Conservation (phyloP, 2,888 invertebrate genomes). For the Galeopsomyia nigrocyanea region DNA sequence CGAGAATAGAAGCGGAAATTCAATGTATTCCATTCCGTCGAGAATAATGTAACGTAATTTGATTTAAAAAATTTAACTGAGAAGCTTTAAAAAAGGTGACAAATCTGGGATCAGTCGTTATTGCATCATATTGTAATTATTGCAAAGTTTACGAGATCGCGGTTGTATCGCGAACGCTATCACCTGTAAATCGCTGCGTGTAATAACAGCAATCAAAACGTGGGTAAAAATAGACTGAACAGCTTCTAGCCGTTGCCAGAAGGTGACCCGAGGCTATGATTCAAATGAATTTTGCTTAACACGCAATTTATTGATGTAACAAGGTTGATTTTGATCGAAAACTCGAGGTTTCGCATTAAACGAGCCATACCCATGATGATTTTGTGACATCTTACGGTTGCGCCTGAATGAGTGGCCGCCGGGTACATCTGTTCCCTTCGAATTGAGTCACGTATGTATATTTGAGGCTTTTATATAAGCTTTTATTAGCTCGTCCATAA, state of each 20-base stretch:
- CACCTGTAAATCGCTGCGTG: constrained; percentile 8
- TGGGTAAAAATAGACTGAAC: neutral
- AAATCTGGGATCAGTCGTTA: too few relatives aligned
- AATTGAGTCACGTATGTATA: neutral
- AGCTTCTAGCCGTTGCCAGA: neutral
- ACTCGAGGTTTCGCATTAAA: constrained; percentile 17
- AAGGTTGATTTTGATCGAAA: constrained; percentile 10
- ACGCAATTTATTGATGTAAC: constrained; percentile 18
- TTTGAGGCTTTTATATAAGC: too few relatives aligned
- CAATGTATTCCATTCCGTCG: too few relatives aligned
- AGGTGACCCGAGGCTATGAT: constrained; percentile 11
- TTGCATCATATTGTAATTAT: too few relatives aligned
- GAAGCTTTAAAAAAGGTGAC: too few relatives aligned
- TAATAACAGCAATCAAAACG: constrained; percentile 12
- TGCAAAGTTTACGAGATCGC: too few relatives aligned
- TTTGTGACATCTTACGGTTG: constrained; percentile 31
- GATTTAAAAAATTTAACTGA: too few relatives aligned
- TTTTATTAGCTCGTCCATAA: too few relatives aligned
- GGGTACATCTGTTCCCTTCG: neutral
- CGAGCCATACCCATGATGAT: constrained; percentile 25
- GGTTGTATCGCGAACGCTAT: neutral
- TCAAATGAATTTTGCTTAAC: constrained; percentile 31
- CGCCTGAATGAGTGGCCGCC: neutral
- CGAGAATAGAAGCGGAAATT: too few relatives aligned
- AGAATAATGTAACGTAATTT: too few relatives aligned